Conservation (phyloP, 2,888 invertebrate genomes). For the Melinopterus prodromus region DNA sequence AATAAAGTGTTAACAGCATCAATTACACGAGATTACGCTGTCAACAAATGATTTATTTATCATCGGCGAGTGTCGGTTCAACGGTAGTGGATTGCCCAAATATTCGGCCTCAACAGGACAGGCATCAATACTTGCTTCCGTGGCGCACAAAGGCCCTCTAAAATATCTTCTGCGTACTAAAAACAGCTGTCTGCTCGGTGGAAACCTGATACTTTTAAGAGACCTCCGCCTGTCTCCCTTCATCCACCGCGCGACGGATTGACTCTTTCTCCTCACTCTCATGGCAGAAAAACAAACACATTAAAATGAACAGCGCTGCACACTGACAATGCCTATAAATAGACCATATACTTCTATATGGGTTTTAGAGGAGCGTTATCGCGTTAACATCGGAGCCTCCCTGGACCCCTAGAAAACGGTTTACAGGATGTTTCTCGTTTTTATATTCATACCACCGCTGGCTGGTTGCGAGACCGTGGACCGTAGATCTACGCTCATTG, state of each 20-base stretch:
- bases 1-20: conserved; percentile 29
- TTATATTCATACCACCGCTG: conserved; percentile 9
- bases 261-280: conserved; percentile 50
- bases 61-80: conserved; percentile 12
- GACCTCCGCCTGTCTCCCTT: conserved; percentile 52
- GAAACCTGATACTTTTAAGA: conserved; percentile 63
- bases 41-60: conserved; percentile 33
- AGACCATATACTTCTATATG: conserved; percentile 60
- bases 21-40: conserved; percentile 31
- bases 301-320: conserved; percentile 62
- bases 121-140: conserved; percentile 35
- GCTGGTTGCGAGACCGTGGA: neutral
- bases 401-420: conserved; percentile 47
- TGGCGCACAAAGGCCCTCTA: conserved; percentile 38
- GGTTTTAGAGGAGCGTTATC: conserved; percentile 51
- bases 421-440: conserved; percentile 43
- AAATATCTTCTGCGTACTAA: conserved; percentile 55
- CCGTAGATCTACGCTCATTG: neutral
- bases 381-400: conserved; percentile 42
- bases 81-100: conserved; percentile 27
- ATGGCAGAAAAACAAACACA: conserved; percentile 62
- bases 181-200: conserved; percentile 61
- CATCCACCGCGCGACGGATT: conserved; percentile 38
- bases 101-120: conserved; percentile 26
- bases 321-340: conserved; percentile 63